A percentile compares a stretch with the other conserved stretches of the same genome.
Evolutionary conservation across 1,140 invertebrate genomes (phyloP).

Genomic region (Drosophila guanche): DNA sequence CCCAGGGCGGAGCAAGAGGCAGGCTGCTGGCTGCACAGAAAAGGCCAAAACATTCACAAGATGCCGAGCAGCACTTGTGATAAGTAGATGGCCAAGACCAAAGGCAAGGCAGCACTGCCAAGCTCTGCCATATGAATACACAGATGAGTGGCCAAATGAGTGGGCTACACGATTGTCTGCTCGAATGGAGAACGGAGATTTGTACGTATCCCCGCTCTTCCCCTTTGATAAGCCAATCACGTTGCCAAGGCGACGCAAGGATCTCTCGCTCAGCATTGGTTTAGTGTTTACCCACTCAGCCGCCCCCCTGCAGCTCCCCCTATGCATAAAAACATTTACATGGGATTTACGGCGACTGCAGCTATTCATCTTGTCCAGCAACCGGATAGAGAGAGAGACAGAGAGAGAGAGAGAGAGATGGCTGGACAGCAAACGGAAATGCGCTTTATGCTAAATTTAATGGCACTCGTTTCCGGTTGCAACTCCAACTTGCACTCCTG

Average conservation of each 20-base stretch:
- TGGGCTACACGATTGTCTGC: conserved; percentile 42
- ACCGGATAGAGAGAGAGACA: neutral
- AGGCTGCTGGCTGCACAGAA: conserved; percentile 12
- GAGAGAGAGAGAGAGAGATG: conserved; percentile 1
- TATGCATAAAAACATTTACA: conserved; percentile 70
- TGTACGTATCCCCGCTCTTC: conserved; percentile 5
- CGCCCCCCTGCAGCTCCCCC: neutral
- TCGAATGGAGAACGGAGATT: conserved; percentile 32
- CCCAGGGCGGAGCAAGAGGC: neutral
- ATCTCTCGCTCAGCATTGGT: conserved; percentile 11
- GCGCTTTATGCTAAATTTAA: conserved; percentile 74
- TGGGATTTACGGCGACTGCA: conserved; percentile 55
- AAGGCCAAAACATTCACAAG: conserved; percentile 59
- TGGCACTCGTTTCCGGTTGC: conserved; percentile 63
- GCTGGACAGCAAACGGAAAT: conserved; percentile 55
- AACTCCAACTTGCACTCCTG: neutral
- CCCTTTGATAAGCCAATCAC: conserved; percentile 43
- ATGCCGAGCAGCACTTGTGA: conserved; percentile 44
- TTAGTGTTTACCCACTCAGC: neutral
- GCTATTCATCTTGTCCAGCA: conserved; percentile 62
- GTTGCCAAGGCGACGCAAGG: conserved; percentile 42
- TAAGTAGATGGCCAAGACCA: conserved; percentile 39
- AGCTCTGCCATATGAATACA: conserved; percentile 21
- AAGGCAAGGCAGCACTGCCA: conserved; percentile 9
- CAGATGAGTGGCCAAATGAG: conserved; percentile 58